These are phyloP conservation scores for Meliscaeva auricollis DNA, from an alignment of 2,888 invertebrate genomes.

Conservation along the genomic window DNA sequence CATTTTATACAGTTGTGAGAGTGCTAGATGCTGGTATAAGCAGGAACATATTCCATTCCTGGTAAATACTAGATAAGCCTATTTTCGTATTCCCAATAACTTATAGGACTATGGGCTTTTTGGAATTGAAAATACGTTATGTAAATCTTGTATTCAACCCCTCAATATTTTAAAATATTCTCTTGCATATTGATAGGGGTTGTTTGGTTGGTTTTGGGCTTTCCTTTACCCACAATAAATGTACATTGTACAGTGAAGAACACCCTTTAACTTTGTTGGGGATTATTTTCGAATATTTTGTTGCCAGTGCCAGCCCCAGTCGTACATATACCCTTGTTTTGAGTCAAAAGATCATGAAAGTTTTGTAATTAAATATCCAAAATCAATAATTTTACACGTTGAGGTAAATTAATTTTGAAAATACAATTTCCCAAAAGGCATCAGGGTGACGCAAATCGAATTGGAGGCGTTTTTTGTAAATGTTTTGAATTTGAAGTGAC, in stretches of 20 bases:
- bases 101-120: conserved; percentile 54
- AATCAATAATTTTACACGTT: conserved; percentile 55
- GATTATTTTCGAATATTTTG: conserved; percentile 5
- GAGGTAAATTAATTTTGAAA: conserved; percentile 23
- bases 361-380: conserved; percentile 60
- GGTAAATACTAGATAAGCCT: conserved; percentile 71
- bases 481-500: background rate
- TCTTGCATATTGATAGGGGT: conserved; percentile 15
- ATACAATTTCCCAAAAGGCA: background rate
- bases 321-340: conserved; percentile 25
- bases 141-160: conserved; percentile 57
- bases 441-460: conserved; percentile 11
- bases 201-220: background rate
- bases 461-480: background rate
- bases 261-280: conserved; percentile 35
- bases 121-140: conserved; percentile 67
- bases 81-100: conserved; percentile 64
- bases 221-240: too few species aligned
- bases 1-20: background rate
- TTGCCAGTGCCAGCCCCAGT: background rate
- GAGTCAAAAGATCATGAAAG: conserved; percentile 52
- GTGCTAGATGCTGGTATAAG: conserved; percentile 6
- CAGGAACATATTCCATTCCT: conserved; percentile 60
- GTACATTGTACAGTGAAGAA: background rate
- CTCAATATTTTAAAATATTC: conserved; percentile 53